Conservation (phyloP, 2,797 vertebrate species). For the Semotilus atromaculatus region DNA sequence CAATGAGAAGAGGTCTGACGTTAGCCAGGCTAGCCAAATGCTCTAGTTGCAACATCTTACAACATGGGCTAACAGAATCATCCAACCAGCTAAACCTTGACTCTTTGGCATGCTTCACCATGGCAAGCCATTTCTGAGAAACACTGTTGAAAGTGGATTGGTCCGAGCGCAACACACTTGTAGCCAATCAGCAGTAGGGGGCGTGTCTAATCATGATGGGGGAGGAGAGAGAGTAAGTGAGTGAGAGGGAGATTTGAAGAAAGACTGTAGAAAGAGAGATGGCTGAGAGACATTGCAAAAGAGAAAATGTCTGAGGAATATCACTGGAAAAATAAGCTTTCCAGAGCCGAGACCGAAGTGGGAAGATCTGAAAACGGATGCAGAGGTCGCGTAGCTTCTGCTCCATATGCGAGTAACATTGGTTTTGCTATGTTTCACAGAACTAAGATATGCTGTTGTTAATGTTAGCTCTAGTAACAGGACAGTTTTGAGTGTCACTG, state of each 20-base stretch:
- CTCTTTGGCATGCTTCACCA: background rate
- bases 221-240: background rate
- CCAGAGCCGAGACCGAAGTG: background rate
- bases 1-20: too few species aligned
- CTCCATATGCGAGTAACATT: background rate
- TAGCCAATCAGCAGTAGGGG: background rate
- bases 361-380: background rate
- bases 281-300: background rate
- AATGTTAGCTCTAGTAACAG: background rate
- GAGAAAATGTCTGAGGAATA: background rate
- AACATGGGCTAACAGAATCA: background rate
- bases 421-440: background rate
- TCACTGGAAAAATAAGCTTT: background rate
- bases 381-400: background rate
- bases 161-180: background rate
- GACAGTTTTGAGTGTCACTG: background rate
- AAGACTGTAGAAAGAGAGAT: background rate
- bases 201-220: background rate
- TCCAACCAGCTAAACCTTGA: background rate
- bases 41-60: background rate
- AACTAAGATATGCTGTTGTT: background rate
- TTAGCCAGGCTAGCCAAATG: too few species aligned
- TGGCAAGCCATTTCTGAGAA: background rate
- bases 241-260: background rate
- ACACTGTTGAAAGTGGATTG: background rate